These are phyloP conservation scores for Pissodes strobi DNA, from an alignment of 1,140 invertebrate genomes.

Conservation along the genomic window DNA sequence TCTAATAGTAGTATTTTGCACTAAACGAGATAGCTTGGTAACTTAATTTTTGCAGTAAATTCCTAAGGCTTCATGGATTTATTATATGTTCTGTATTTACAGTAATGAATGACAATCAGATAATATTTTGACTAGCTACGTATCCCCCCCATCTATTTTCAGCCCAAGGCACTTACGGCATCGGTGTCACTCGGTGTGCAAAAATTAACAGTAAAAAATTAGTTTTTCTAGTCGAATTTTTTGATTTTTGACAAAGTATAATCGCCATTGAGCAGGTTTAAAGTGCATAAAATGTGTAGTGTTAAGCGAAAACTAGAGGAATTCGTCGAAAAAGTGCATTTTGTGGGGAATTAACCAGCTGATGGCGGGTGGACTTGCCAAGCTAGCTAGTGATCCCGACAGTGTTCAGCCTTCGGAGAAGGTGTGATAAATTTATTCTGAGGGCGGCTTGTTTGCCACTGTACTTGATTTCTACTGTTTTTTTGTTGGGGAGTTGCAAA, in stretches of 20 bases:
- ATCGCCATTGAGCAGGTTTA: constrained; percentile 29
- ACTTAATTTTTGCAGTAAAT: too few relatives aligned
- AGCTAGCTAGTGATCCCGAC: constrained; percentile 39
- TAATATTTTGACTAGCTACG: constrained; percentile 34
- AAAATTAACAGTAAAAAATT: constrained; percentile 42
- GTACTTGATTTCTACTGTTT: constrained; percentile 7
- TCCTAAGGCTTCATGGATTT: too few relatives aligned
- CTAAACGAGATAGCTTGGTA: too few relatives aligned
- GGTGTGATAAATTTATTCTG: constrained; percentile 26
- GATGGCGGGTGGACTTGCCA: constrained; percentile 54
- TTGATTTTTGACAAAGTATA: constrained; percentile 10
- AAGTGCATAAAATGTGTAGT: constrained; percentile 39
- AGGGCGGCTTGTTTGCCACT: neutral
- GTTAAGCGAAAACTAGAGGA: constrained; percentile 29
- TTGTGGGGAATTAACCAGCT: constrained; percentile 54
- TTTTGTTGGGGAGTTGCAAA: neutral
- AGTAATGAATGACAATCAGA: neutral
- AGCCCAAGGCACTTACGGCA: constrained; percentile 57
- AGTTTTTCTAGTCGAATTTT: constrained; percentile 27
- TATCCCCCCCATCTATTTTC: constrained; percentile 56
- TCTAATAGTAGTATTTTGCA: too few relatives aligned
- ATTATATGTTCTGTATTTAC: too few relatives aligned
- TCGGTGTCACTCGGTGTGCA: constrained; percentile 49
- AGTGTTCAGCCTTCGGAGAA: constrained; percentile 30
- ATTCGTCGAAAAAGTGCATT: constrained; percentile 44